phyloP scores from a whole-genome alignment of 2,113 vertebrate genomes.

The Caloenas nicobarica region DNA sequence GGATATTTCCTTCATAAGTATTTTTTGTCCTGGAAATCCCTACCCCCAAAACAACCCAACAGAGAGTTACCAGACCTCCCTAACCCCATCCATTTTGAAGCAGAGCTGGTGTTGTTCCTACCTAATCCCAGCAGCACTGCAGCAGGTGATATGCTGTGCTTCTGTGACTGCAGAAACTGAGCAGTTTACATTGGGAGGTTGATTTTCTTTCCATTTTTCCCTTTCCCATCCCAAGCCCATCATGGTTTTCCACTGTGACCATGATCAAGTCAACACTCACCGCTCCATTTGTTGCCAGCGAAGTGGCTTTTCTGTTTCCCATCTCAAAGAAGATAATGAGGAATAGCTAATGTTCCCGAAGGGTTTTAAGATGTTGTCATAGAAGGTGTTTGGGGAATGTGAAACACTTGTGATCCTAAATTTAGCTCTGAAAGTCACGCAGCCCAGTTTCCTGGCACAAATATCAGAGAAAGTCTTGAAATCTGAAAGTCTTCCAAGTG shows the following conservation, averaged over 20 bases:
- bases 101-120: background rate
- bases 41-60: background rate
- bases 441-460: conserved; percentile 45
- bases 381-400: conserved; percentile 17
- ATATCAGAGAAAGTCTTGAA: conserved; percentile 42
- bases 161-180: background rate
- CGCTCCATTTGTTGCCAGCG: background rate
- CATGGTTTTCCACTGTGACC: background rate
- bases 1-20: background rate
- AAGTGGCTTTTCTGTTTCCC: background rate
- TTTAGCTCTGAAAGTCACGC: conserved; percentile 45
- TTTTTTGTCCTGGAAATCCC: background rate
- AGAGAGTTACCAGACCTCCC: background rate
- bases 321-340: background rate
- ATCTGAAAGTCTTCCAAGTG: background rate
- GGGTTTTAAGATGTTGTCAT: conserved; percentile 6
- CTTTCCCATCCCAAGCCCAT: background rate
- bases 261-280: background rate
- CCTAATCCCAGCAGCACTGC: background rate
- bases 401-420: conserved; percentile 37
- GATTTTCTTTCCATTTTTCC: background rate
- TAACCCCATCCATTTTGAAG: background rate
- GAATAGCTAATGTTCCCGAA: background rate
- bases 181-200: background rate
- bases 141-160: background rate